phyloP scores from a whole-genome alignment of 2,888 invertebrate genomes.

The Phasia obesa region DNA sequence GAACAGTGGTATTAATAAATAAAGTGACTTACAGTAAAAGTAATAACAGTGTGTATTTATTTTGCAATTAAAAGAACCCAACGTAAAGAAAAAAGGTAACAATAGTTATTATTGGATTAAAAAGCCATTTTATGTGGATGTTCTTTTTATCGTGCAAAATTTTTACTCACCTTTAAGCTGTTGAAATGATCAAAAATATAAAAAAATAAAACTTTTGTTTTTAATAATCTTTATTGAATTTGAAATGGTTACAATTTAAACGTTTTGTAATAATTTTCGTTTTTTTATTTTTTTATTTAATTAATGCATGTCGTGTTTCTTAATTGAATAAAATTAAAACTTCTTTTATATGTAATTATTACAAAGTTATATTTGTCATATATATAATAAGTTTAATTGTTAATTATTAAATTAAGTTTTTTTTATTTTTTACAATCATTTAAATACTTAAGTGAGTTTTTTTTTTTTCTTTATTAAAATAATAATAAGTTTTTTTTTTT shows the following conservation, averaged over 20 bases:
- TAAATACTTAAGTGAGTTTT: slow-evolving; percentile 59
- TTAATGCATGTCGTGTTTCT: slow-evolving; percentile 52
- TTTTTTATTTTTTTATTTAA: slow-evolving; percentile 47
- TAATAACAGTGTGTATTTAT: no score
- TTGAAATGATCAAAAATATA: neutral
- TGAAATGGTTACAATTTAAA: slow-evolving; percentile 71
- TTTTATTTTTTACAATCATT: slow-evolving; percentile 66
- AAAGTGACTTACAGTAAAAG: no score
- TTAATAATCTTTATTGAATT: slow-evolving; percentile 70
- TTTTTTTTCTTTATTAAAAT: slow-evolving; percentile 14
- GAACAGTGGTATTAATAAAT: no score
- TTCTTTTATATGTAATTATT: slow-evolving; percentile 57
- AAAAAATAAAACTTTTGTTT: slow-evolving; percentile 14
- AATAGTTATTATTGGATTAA: no score
- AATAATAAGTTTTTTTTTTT: slow-evolving; percentile 34
- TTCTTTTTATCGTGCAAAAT: no score
- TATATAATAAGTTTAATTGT: slow-evolving; percentile 60
- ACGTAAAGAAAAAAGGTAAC: no score
- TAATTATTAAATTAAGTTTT: slow-evolving; percentile 39
- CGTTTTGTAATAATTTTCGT: slow-evolving; percentile 59
- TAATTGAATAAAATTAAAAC: slow-evolving; percentile 47
- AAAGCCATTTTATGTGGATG: no score
- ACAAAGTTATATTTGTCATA: slow-evolving; percentile 61
- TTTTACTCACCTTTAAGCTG: neutral
- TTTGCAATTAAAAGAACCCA: no score